phyloP scores from a whole-genome alignment of 2,888 invertebrate species.

The Brachyptera putata region DNA sequence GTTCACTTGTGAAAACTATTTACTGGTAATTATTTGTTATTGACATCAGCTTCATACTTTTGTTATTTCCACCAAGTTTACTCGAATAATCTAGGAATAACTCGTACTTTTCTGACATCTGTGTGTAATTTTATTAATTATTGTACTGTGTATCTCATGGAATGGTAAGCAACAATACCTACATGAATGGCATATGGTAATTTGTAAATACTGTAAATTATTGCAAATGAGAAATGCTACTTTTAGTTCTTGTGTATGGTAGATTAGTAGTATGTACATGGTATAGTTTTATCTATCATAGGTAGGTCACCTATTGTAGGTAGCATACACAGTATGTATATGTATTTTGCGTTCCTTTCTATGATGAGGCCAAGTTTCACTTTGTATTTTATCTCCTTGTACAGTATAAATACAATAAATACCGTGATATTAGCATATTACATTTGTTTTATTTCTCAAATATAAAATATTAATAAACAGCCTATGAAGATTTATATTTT shows the following conservation, averaged over 20 bases:
- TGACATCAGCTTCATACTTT: too few relatives aligned
- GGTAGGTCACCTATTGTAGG: too few relatives aligned
- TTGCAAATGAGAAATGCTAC: neutral
- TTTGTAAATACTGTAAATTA: constrained; percentile 1
- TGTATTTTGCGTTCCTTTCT: constrained; percentile 22
- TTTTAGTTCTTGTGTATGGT: neutral
- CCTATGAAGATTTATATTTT: too few relatives aligned
- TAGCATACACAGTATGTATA: too few relatives aligned
- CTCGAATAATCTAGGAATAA: neutral
- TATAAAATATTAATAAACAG: too few relatives aligned
- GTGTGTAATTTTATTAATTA: neutral
- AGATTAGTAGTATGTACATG: too few relatives aligned
- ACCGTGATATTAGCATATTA: constrained; percentile 25
- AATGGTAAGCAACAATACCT: neutral
- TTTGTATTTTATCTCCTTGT: constrained; percentile 29
- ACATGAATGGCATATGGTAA: neutral
- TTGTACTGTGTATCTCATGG: neutral
- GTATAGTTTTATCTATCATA: too few relatives aligned
- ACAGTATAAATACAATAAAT: constrained; percentile 28
- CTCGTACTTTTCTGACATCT: neutral
- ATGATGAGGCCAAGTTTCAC: constrained; percentile 28
- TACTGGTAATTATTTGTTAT: neutral
- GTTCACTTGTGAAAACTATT: neutral
- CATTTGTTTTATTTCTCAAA: too few relatives aligned
- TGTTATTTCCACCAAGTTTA: too few relatives aligned